Base-by-base conservation (phyloP, 1,140 invertebrate species). In the Aricia agestis region DNA sequence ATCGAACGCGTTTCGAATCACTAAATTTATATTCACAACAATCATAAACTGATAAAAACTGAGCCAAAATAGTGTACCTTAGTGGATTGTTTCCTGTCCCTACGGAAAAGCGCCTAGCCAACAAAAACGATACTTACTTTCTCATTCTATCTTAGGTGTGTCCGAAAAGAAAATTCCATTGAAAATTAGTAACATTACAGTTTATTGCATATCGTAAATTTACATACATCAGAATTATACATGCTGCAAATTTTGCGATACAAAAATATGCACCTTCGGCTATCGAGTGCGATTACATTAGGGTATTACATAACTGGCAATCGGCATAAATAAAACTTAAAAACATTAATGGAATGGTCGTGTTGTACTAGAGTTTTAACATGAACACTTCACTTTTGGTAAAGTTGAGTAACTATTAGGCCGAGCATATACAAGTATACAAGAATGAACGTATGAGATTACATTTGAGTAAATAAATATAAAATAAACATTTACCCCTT, bases 161-260 rank as follows among this genome's bases (percentile, higher is more conserved):
- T 70, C 7, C 45, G 57, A 32, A 61, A 58, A 81, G 73, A 77
- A 83, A 83, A 77, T 15, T 72, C 69, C 78, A 79, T 74, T 67
- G 59, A 67, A 81, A 82, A 81, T 83, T 76, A 80, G 74, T 88
- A 88, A 79, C 78, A 78, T 88, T 89, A 89, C 80, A 89, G 84
- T 89, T 90, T 85, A 86, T 89, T 87, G 78, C 76, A 78, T 80
- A 84, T 78, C 73, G 85, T 81, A 74, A 86, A 82, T 82, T 83
- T 85, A 83, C 79, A 84, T 78, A 81, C 75, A 82, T 76, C 82
- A 82, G 72, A 84, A 84, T 86, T 77, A 81, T 85, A 86, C 85
- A 89, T 84, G 85, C 81, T 78, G 79, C 86, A 85, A 88, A 87
- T 86, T 87, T 85, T 80, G 85, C 77, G 76, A 83, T 90, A 89